These are phyloP conservation scores for Heliocidaris erythrogramma DNA, from an alignment of 35 echinoderm and acorn worm genomes.

Conservation along the genomic window DNA sequence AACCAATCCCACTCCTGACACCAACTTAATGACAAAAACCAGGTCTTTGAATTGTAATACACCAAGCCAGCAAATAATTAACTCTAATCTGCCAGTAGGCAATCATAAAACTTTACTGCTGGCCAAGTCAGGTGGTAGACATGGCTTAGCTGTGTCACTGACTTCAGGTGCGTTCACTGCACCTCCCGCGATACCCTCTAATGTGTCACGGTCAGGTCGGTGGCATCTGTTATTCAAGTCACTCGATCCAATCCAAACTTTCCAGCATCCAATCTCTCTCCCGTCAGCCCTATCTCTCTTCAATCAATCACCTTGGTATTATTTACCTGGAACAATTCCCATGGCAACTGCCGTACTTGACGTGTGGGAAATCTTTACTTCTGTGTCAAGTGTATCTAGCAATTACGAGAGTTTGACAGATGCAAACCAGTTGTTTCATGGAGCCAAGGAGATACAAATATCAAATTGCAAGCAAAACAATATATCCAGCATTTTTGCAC, in stretches of 20 bases:
- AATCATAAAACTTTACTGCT: not conserved
- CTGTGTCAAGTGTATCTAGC: not conserved
- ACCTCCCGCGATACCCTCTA: not conserved
- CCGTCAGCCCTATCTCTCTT: not conserved
- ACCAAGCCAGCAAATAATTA: not conserved
- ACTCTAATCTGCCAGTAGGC: not conserved
- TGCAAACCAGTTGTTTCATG: not conserved
- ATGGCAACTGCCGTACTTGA: not conserved
- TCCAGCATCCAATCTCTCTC: not conserved
- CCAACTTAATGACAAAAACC: not conserved
- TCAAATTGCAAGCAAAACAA: not conserved
- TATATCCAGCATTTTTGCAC: not conserved
- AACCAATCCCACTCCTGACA: not conserved
- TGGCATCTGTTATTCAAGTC: not conserved
- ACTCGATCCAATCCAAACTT: constrained; percentile 1
- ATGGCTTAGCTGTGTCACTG: not conserved
- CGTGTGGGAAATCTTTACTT: not conserved
- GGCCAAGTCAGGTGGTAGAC: not conserved
- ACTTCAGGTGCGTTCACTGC: not conserved
- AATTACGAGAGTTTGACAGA: not conserved
- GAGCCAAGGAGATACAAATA: not conserved
- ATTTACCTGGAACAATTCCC: not conserved
- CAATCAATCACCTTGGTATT: constrained; percentile 9
- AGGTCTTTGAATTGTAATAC: not conserved
- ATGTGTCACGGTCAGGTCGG: not conserved